Percentiles rank a stretch among this genome's conserved stretches.
Evolutionary conservation across 2,888 invertebrate genomes (phyloP).

Genomic region (Diogma glabrata): DNA sequence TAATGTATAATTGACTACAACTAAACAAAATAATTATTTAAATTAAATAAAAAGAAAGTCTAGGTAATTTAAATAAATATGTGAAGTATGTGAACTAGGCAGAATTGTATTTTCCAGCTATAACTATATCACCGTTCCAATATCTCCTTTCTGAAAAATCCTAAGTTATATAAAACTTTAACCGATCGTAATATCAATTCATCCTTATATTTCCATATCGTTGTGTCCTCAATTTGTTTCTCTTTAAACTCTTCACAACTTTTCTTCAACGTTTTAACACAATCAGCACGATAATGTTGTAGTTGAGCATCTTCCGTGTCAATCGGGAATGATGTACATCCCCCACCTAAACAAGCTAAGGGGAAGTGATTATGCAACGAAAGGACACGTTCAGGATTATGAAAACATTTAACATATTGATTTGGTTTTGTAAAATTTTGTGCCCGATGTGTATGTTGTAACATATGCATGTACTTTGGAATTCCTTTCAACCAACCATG

Average conservation of each 20-base stretch:
- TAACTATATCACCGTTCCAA: constrained; percentile 8
- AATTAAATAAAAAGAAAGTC: no score
- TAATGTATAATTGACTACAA: no score
- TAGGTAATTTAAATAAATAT: no score
- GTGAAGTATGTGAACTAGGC: no score
- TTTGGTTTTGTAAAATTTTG: constrained; percentile 87
- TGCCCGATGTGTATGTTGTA: constrained; percentile 82
- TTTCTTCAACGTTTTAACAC: constrained; percentile 77
- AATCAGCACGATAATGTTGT: constrained; percentile 89
- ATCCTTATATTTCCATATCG: constrained; percentile 80
- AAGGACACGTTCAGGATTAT: constrained; percentile 78
- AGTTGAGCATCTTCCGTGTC: constrained; percentile 74
- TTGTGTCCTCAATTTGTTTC: constrained; percentile 70
- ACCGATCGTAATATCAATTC: constrained; percentile 58
- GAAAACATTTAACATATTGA: constrained; percentile 89
- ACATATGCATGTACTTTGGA: constrained; percentile 84
- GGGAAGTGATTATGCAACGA: constrained; percentile 90
- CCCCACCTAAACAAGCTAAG: constrained; percentile 71
- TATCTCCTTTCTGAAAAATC: constrained; percentile 39
- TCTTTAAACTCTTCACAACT: constrained; percentile 71
- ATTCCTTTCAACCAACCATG: constrained; percentile 71
- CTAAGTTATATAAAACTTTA: constrained; percentile 56
- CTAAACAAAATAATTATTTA: no score
- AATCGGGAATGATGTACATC: constrained; percentile 75
- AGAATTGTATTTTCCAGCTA: no score